phyloP scores from a whole-genome alignment of 2,888 invertebrate species.

The Coremacera marginata region DNA sequence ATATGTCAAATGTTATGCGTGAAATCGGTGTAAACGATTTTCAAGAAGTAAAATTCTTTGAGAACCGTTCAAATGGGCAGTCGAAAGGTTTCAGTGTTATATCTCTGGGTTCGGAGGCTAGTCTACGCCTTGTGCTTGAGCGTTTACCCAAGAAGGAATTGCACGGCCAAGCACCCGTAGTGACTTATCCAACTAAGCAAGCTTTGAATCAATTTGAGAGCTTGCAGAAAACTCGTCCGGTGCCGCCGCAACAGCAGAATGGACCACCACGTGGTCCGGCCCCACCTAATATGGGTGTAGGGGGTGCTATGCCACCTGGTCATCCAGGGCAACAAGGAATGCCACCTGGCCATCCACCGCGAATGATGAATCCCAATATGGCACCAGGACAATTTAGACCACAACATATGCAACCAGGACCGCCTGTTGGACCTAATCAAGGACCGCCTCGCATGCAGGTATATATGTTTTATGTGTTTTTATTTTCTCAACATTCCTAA shows the following conservation, averaged over 20 bases:
- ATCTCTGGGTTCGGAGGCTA: constrained; percentile 91
- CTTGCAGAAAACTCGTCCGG: constrained; percentile 89
- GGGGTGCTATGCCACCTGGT: constrained; percentile 70
- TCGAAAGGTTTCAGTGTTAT: constrained; percentile 98
- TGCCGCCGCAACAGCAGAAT: constrained; percentile 77
- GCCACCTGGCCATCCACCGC: constrained; percentile 71
- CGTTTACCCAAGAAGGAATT: constrained; percentile 94
- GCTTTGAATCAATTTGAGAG: constrained; percentile 88
- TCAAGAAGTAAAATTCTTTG: constrained; percentile 98
- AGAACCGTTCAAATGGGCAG: constrained; percentile 98
- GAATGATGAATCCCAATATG: constrained; percentile 74
- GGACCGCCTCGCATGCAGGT: constrained; percentile 76
- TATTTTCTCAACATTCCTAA: constrained; percentile 35
- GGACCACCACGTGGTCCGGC: constrained; percentile 71
- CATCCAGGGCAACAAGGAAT: constrained; percentile 68
- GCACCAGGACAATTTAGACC: constrained; percentile 74
- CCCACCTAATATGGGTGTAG: constrained; percentile 64
- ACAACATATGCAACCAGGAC: constrained; percentile 72
- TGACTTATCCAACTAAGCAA: constrained; percentile 95
- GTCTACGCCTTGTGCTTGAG: constrained; percentile 91
- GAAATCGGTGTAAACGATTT: constrained; percentile 93
- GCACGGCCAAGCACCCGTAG: constrained; percentile 94
- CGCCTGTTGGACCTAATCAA: constrained; percentile 73
- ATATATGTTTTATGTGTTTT: constrained; percentile 45
- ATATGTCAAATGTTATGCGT: constrained; percentile 90